phyloP scores from a whole-genome alignment of 1,140 invertebrate species.

The Drosophila mayri region DNA sequence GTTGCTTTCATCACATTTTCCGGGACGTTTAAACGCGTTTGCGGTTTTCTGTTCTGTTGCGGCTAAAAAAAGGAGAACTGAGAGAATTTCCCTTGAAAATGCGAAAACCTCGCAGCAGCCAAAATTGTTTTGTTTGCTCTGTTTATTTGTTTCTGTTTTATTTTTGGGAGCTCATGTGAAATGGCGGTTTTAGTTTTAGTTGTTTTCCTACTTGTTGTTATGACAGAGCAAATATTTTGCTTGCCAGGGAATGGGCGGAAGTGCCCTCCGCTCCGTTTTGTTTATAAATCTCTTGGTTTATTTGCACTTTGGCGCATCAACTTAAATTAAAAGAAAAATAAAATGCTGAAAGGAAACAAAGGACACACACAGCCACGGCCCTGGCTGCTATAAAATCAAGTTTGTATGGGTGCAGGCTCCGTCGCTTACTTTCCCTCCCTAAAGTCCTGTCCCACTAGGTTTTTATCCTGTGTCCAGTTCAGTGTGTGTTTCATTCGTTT shows the following conservation, averaged over 20 bases:
- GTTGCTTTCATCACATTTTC: conserved; percentile 36
- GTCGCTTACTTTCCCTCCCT: neutral
- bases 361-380: conserved; percentile 5
- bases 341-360: conserved; percentile 47
- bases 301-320: conserved; percentile 76
- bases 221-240: conserved; percentile 66
- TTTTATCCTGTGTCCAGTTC: conserved; percentile 44
- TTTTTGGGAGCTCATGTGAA: conserved; percentile 44
- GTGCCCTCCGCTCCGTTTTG: conserved; percentile 25
- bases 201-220: conserved; percentile 22
- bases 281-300: conserved; percentile 79
- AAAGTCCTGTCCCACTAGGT: conserved; percentile 38
- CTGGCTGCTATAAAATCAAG: conserved; percentile 57
- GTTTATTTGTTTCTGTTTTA: conserved; percentile 23
- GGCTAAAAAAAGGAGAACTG: conserved; percentile 17
- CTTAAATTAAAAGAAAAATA: conserved; percentile 73
- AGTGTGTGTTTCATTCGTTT: conserved; percentile 52
- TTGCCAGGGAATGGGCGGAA: conserved; percentile 30
- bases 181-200: conserved; percentile 32
- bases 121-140: conserved; percentile 24
- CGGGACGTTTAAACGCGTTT: conserved; percentile 2
- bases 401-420: conserved; percentile 24
- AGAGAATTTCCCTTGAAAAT: conserved; percentile 42
- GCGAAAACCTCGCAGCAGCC: conserved; percentile 13
- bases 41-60: conserved; percentile 24